Base-by-base conservation (phyloP, 2,113 vertebrate species). In the Myrmophylax atrothorax region DNA sequence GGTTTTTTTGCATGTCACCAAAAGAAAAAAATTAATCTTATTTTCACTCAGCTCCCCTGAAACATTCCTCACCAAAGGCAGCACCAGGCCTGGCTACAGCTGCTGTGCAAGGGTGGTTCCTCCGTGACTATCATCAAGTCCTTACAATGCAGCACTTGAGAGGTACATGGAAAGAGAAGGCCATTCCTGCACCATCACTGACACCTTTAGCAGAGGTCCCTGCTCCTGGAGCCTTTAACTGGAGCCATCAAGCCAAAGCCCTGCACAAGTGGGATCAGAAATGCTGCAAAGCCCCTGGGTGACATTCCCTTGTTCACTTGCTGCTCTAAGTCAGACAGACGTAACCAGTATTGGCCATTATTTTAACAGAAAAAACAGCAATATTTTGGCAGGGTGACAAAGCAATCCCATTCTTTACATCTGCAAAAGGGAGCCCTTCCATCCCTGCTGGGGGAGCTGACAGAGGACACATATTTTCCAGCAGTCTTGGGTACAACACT, bases 301-400 rank as follows among this genome's bases (percentile, higher is more conserved):
- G 63, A 83, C 49, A 22, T 13, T 37, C 64, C 67, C 55, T 0
- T 0, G 1, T 44, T 67, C 42, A 38, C 66, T 92, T 56, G 67
- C 58, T 73, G 53, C 35, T 75, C 13, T 19, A 16, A 75, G 60
- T 44, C 83, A 86, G 52, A 87, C 44, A 64, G 63, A 75, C n/a
- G 33, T 69, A 67, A 77, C 42, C 2, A 6, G 40, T 18, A 29
- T 5, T 90, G 38, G 60, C 44, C 85, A 74, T 90, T 64, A 59
- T 59, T 86, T 84, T 29, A 74, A 47, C 24, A 84, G 78, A 56
- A 79, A n/a, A 56, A 59, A 20, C 76, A 80, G 50, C 64, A 68
- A 75, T 31, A 29, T 70, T 87, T 76, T 94, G 84, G 93, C 87
- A 88, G 85, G 44, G 37, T 70, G 77, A 86, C 79, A 95, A 80